Evolutionary conservation across 2,888 invertebrate genomes (phyloP), one percentile per base, ranked within the genome.

Genomic region (Chouioia cunea): DNA sequence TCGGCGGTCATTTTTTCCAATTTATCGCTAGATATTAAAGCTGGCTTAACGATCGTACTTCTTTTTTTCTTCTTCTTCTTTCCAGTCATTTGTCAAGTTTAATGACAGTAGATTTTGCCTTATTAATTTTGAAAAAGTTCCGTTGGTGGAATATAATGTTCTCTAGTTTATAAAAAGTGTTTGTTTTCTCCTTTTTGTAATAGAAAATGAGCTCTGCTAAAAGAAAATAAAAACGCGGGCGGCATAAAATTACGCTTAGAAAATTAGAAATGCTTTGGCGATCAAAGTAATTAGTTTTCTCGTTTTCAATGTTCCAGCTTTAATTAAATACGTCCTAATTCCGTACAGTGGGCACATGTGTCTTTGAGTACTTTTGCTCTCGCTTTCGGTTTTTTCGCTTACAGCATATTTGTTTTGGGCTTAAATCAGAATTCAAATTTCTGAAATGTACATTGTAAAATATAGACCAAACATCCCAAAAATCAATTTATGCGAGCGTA

Each of bases 311-410:
- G 48, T 22, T 43, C n/a, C 20, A 63, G 36, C 36, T 23, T 56
- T 65, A 56, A 65, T 65, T 65, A 64, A 64, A 46, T 54, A 47
- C 18, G 46, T 27, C 27, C 23, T 54, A 65, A 65, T 65, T 36
- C 10, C 10, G 23, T 36, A 46, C 8, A 54, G 27, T 23, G n/a
- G 3, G 46, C 15, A 2, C 43, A 18, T 18, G 15, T 59, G 20
- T 20, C 54, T 67, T 60, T 67, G 54, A 48, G 36, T 18, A 27
- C 6, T 27, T 27, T 27, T 3, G 27, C 27, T 3, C 6, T 27
- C 27, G 3, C 27, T 27, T 4, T 27, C 27, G 6, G 6, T 4
- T 27, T 3, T 27, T 27, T 4, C 27, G 6, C 3, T 27, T 27
- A 6, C 27, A 3, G 27, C 3, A 27, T 27, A 27, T 27, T 27